Base-by-base conservation (phyloP, 2,797 vertebrate species). In the Antrozous pallidus region DNA sequence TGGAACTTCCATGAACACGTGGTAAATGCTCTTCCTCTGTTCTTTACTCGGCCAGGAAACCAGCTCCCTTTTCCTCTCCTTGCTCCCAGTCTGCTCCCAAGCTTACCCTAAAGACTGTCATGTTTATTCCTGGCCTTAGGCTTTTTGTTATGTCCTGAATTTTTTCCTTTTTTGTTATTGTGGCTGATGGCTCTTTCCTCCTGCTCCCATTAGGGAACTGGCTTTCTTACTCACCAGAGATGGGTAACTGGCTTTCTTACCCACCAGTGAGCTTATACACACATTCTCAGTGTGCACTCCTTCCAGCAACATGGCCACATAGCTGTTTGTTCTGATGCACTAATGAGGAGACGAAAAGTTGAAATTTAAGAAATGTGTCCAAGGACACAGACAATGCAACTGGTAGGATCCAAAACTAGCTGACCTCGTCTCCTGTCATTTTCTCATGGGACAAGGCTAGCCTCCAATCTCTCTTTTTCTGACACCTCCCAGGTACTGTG, bases 291-390 rank as follows among this genome's bases (percentile, higher is more conserved):
- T 2, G 0, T 16, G 14, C 5, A 11, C 54, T 6, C 13, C 81
- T 69, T 20, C 45, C 54, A 51, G 5, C 65, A 67, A n/a, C 47
- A 17, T 56, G 1, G 13, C 5, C 12, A 36, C 7, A 24, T 2
- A 36, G 61, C 47, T 16, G 0, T 67, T 69, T 17, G 38, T 38
- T 24, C 58, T 14, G 0, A 51, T 81, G 54, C 56, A n/a, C 24
- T 85, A 42, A 42, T 8, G 31, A 77, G 38, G 79, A 93, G 70
- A 51, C 49, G 12, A 17, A 14, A 75, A n/a, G 51, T 56, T 75
- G 58, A 67, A 94, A 94, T 93, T 82, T 58, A 71, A 85, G 86
- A 82, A 80, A 79, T 47, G 10, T 81, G 54, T 61, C 17, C n/a
- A 24, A 28, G 65, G 40, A 63, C 14, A 67, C 70, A 79, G 82